Evolutionary conservation across 1,140 invertebrate species (phyloP).

Genomic region (Habropoda laboriosa): DNA sequence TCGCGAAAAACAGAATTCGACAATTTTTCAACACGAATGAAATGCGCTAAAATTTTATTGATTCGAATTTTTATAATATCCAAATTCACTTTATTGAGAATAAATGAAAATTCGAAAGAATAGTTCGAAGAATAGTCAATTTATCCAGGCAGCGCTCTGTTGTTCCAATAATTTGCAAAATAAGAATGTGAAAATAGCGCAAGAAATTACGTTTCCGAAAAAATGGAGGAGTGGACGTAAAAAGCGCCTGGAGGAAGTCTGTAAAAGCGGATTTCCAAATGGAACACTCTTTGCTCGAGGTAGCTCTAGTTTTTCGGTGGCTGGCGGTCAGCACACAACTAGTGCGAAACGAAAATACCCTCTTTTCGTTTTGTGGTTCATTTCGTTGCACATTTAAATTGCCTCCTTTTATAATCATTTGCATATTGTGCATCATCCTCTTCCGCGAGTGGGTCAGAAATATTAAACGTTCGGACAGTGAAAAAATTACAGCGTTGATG

Average conservation of each 20-base stretch:
- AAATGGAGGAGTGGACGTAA: constrained; percentile 12
- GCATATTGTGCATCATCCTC: not conserved
- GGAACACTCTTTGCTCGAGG: constrained; percentile 43
- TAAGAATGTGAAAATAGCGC: too few species aligned
- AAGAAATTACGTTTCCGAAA: constrained; percentile 36
- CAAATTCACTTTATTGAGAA: too few species aligned
- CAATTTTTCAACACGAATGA: too few species aligned
- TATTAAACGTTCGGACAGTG: not conserved
- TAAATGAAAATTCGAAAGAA: too few species aligned
- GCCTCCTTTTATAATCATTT: constrained; percentile 55
- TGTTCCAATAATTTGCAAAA: too few species aligned
- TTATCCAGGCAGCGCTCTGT: too few species aligned
- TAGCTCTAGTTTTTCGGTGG: constrained; percentile 35
- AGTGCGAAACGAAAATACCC: constrained; percentile 49
- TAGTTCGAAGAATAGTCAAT: too few species aligned
- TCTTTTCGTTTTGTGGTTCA: constrained; percentile 41
- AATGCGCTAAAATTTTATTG: too few species aligned
- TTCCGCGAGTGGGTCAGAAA: not conserved
- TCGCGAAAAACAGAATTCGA: too few species aligned
- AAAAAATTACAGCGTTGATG: not conserved
- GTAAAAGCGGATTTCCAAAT: constrained; percentile 53
- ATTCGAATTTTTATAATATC: too few species aligned
- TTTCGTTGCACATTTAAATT: constrained; percentile 57
- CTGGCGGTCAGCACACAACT: constrained; percentile 10
- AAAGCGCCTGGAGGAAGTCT: constrained; percentile 15